Evolutionary conservation across 2,888 invertebrate species (phyloP), one percentile per base, ranked within the genome.

Genomic region (Vandiemenella viatica): DNA sequence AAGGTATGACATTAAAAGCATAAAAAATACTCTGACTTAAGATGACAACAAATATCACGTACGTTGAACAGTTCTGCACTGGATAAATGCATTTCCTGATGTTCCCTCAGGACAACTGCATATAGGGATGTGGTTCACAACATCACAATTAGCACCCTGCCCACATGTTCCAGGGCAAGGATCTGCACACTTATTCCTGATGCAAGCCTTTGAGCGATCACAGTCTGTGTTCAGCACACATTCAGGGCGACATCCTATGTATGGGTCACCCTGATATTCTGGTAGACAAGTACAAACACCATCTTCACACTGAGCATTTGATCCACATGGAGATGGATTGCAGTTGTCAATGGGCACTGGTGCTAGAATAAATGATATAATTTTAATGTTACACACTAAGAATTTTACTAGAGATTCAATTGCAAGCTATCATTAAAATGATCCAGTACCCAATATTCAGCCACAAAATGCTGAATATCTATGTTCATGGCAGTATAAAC

Each of bases 11-110:
- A n/a, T n/a, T n/a, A n/a, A n/a, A n/a, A n/a, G n/a, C n/a, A n/a
- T n/a, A n/a, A n/a, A n/a, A 23, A 23, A 10, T 23, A 23, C 6
- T 10, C 10, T 32, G n/a, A 32, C n/a, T 10, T 32, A 32, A 32
- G 10, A 13, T 32, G 2, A 13, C 32, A 13, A n/a, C n/a, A n/a
- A 32, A 3, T 5, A 6, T 15, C 19, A 53, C 52, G 42, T 73
- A 79, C 80, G 73, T 71, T 71, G 69, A 57, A 76, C 65, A 19
- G 67, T 67, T 23, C 64, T 63, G 59, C 85, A 86, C 49, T 72
- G 68, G 26, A 75, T 69, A 59, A 84, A 83, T n/a, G 85, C 78
- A 63, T 82, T 79, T 42, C 85, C 83, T 19, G 74, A 73, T 68
- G 72, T 77, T 40, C 76, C 58, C 13, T 56, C 57, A 22, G 56